A percentile compares a stretch with the other conserved stretches of the same genome.
These are phyloP conservation scores for Smithornis capensis DNA, from an alignment of 2,113 vertebrate species.

Conservation along the genomic window DNA sequence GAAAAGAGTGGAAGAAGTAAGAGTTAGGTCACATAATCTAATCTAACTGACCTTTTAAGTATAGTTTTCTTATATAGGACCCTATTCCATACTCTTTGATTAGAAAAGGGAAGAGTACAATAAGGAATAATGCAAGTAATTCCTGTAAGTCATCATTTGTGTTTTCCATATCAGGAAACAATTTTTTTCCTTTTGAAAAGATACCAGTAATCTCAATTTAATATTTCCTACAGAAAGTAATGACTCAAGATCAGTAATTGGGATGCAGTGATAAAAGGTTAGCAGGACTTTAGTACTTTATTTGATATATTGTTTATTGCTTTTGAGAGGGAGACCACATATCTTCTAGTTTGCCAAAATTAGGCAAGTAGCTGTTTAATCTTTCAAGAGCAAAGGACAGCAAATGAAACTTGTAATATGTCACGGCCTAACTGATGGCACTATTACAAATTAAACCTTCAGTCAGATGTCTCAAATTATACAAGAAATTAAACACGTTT, in stretches of 20 bases:
- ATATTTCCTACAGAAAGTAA: not conserved
- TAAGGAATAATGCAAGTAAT: not conserved
- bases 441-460: not conserved
- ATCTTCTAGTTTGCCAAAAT: slow-evolving; percentile 44
- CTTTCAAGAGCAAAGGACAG: not conserved
- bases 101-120: not conserved
- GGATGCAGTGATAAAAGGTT: not conserved
- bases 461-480: not conserved
- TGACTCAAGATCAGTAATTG: not conserved
- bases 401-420: not conserved
- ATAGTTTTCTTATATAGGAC: not conserved
- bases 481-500: not conserved
- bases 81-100: not conserved
- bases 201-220: not conserved
- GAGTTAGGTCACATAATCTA: not conserved
- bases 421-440: not conserved
- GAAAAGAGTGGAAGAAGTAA: not conserved
- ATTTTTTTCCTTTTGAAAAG: slow-evolving; percentile 2
- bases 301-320: slow-evolving; percentile 5
- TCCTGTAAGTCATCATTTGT: not conserved
- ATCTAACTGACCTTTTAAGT: not conserved
- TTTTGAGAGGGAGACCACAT: slow-evolving; percentile 44
- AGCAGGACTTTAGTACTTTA: slow-evolving; percentile 16
- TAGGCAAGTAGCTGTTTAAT: slow-evolving; percentile 55
- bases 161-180: not conserved